These are phyloP conservation scores for Cryptocephalus primarius DNA, from an alignment of 2,888 invertebrate genomes.

Conservation along the genomic window DNA sequence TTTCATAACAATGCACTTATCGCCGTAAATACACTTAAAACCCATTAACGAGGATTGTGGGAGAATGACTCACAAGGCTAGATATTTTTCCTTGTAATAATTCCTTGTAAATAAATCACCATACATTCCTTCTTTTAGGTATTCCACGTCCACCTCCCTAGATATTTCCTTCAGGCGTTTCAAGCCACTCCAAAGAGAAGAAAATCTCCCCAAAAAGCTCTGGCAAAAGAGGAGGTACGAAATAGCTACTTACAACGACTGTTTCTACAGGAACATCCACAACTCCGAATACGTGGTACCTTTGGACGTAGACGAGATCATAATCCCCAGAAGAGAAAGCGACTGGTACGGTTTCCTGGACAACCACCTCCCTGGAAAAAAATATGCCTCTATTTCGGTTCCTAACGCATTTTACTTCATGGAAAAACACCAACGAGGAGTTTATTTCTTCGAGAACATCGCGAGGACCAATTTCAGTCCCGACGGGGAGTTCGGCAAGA, in stretches of 20 bases:
- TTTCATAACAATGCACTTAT: no score
- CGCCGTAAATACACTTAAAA: no score
- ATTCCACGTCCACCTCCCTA: neutral
- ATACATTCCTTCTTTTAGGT: conserved; percentile 1
- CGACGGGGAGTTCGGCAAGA: conserved; percentile 57
- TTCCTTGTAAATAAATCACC: no score
- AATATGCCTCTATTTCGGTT: conserved; percentile 48
- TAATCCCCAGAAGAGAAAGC: conserved; percentile 50
- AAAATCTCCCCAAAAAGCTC: conserved; percentile 17
- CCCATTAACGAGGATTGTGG: no score
- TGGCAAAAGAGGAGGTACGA: conserved; percentile 66
- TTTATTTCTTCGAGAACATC: conserved; percentile 19
- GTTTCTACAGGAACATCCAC: conserved; percentile 59
- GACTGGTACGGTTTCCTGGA: conserved; percentile 49
- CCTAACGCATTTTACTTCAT: conserved; percentile 49
- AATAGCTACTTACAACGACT: conserved; percentile 66
- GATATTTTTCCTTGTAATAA: no score
- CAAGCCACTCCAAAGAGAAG: neutral
- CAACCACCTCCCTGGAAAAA: conserved; percentile 26
- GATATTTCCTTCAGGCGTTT: neutral
- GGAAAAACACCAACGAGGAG: conserved; percentile 6
- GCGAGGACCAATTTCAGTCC: conserved; percentile 40
- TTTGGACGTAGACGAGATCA: conserved; percentile 62
- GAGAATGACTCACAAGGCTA: no score
- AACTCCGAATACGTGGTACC: conserved; percentile 55